Evolutionary conservation across 1,140 invertebrate genomes (phyloP).

Genomic region (Venturia canescens): DNA sequence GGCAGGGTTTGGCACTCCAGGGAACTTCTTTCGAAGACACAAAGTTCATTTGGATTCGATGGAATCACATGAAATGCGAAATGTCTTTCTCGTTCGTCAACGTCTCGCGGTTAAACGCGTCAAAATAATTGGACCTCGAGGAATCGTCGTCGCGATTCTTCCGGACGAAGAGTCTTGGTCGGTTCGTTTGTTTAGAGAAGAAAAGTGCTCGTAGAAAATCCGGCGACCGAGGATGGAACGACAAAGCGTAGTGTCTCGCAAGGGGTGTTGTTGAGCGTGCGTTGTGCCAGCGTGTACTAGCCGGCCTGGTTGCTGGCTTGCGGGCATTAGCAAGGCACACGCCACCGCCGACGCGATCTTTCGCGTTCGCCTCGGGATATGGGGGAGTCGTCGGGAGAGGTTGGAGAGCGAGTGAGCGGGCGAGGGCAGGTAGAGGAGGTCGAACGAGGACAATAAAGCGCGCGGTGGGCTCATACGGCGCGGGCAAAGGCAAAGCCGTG

Average conservation of each 20-base stretch:
- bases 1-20: too few species aligned
- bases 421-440: neutral
- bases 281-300: slow-evolving; percentile 71
- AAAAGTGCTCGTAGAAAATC: too few species aligned
- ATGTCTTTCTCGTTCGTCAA: too few species aligned
- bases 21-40: too few species aligned
- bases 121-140: too few species aligned
- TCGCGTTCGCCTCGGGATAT: slow-evolving; percentile 1
- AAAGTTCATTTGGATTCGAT: too few species aligned
- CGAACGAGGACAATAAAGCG: slow-evolving; percentile 3
- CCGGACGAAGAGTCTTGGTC: neutral
- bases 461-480: neutral
- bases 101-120: too few species aligned
- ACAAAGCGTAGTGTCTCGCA: neutral
- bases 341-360: slow-evolving; percentile 29
- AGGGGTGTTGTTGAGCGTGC: slow-evolving; percentile 64
- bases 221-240: neutral
- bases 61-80: too few species aligned
- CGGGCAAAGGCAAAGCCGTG: slow-evolving; percentile 11
- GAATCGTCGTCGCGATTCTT: too few species aligned
- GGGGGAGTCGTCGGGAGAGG: slow-evolving; percentile 28
- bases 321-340: slow-evolving; percentile 33
- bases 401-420: neutral
- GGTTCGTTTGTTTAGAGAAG: neutral
- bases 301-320: slow-evolving; percentile 44